Evolutionary conservation across 2,113 vertebrate species (phyloP), one percentile per base, ranked within the genome.

Genomic region (Hippoglossus stenolepis): DNA sequence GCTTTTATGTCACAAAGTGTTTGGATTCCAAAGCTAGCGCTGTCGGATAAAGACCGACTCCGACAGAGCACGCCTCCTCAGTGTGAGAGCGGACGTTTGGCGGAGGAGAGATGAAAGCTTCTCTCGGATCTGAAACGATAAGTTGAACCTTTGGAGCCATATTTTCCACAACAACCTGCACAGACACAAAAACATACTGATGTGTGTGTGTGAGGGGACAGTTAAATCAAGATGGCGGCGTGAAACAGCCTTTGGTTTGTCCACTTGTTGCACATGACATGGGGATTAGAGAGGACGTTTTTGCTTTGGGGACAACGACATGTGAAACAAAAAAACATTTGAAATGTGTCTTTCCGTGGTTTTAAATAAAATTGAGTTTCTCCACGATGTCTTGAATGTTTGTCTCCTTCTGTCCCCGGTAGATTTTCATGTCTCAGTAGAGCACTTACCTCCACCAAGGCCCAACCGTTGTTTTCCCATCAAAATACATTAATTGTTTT

Each of bases 1-100:
- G 69, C 78, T 85, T 84, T 81, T 60, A 78, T 81, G 65, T 88
- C 79, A 67, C 73, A 62, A 56, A 57, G 69, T 40, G 23, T 86
- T 81, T 73, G 60, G 62, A 56, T 76, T 23, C 74, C 57, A 72
- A 69, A 77, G 28, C 73, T 56, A 0, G 47, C 5, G 6, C 68
- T 75, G 69, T 81, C 31, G 66, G 82, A 77, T 75, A 75, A 77
- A 83, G 35, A 23, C 6, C 31, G 31, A 31, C 31, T 7, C 31
- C 31, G 31, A 73, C 70, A 63, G 74, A 74, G 45, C 23, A 13
- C 51, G 21, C 8, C 53, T 15, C 24, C 57, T 57, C 54, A 13
- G 13, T 76, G 43, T 38, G 73, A 70, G 40, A 68, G 47, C 43
- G 62, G 14, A 40, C 24, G 17, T 53, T 75, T 70, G 11, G 26